Conservation (phyloP, 2,888 invertebrate species). For the Thyatira batis region DNA sequence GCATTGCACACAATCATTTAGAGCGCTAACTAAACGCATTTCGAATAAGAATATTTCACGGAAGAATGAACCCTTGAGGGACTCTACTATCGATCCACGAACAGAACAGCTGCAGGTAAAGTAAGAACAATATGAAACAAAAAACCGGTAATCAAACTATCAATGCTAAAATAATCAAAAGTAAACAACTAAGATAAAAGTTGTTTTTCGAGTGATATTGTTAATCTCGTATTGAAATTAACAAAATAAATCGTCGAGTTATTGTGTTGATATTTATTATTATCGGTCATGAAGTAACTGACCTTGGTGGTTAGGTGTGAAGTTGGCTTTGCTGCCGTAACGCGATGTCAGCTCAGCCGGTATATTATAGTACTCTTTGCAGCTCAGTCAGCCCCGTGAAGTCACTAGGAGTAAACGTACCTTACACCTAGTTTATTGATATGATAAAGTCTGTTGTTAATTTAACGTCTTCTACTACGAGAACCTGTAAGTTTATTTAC, state of each 20-base stretch:
- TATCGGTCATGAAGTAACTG: conserved; percentile 30
- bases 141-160: no score
- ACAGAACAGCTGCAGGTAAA: no score
- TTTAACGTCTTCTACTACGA: conserved; percentile 35
- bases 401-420: conserved; percentile 25
- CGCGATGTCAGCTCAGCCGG: no score
- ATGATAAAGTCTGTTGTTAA: conserved; percentile 56
- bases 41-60: no score
- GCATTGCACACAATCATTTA: no score
- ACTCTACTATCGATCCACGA: no score
- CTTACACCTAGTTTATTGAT: conserved; percentile 26
- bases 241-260: not conserved
- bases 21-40: no score
- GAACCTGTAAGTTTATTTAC: conserved; percentile 61
- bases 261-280: conserved; percentile 33
- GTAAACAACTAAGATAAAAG: not conserved
- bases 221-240: not conserved
- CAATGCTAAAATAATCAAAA: not conserved
- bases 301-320: conserved; percentile 28
- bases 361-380: conserved; percentile 18
- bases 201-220: not conserved
- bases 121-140: no score
- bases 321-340: conserved; percentile 5
- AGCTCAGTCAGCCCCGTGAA: conserved; percentile 30
- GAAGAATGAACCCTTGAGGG: no score